A percentile compares a stretch with the other conserved stretches of the same genome.
These are phyloP conservation scores for Palythoa caribaeorum DNA, from an alignment of 92 coral and sea anemone genomes.

Conservation along the genomic window DNA sequence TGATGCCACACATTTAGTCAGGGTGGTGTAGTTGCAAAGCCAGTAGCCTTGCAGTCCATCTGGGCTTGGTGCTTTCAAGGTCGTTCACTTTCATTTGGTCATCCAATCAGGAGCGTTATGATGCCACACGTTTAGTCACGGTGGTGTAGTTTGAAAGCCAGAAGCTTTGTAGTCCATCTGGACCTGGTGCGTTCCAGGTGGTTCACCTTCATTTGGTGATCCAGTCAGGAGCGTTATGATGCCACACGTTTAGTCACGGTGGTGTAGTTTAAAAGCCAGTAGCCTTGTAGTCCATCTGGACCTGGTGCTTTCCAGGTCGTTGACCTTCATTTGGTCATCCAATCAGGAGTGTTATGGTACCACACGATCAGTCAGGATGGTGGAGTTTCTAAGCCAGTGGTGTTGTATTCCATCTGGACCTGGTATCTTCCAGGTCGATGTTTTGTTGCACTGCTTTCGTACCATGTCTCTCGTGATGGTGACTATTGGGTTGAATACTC, in stretches of 20 bases:
- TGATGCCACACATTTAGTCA: background rate
- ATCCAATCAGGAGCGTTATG: too few species aligned
- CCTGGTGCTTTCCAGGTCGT: too few species aligned
- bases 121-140: background rate
- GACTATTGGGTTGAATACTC: background rate
- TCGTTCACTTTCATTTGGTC: too few species aligned
- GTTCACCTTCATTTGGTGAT: too few species aligned
- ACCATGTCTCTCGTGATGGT: background rate
- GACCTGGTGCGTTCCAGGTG: too few species aligned
- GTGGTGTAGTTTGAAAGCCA: background rate
- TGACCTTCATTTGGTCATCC: constrained; percentile 47
- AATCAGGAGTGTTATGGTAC: constrained; percentile 14
- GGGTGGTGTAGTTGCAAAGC: background rate
- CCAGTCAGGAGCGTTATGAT: too few species aligned
- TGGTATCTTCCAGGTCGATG: constrained; percentile 39
- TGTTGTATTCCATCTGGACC: constrained; percentile 38
- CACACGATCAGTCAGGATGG: background rate
- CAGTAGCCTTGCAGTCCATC: too few species aligned
- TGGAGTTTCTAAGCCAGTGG: constrained; percentile 21
- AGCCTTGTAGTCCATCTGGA: too few species aligned
- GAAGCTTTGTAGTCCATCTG: too few species aligned
- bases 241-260: background rate
- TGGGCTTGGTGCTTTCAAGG: too few species aligned
- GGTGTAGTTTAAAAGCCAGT: background rate
- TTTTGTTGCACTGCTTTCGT: background rate